These are phyloP conservation scores for Mionectes olivaceus DNA, from an alignment of 2,797 vertebrate genomes.

Conservation along the genomic window DNA sequence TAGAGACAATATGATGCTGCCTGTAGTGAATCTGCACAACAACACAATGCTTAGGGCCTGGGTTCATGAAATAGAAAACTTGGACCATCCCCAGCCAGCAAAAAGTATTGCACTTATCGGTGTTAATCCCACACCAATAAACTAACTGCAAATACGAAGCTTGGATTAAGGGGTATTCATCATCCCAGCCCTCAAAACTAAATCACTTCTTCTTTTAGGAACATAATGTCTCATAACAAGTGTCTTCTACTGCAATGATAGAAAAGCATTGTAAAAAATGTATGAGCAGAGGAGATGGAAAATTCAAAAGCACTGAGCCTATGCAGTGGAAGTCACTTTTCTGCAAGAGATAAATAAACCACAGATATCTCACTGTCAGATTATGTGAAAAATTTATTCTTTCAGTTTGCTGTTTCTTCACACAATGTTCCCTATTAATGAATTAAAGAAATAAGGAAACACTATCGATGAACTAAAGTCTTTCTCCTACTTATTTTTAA, in stretches of 20 bases:
- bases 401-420: background rate
- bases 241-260: background rate
- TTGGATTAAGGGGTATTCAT: background rate
- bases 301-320: background rate
- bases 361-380: background rate
- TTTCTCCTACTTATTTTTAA: background rate
- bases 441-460: background rate
- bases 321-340: background rate
- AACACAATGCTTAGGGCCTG: background rate
- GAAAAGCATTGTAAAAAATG: background rate
- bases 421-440: background rate
- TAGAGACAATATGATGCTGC: background rate
- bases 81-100: background rate
- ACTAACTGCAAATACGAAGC: background rate
- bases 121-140: background rate
- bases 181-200: background rate
- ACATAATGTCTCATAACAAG: background rate
- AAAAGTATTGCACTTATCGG: background rate
- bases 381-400: slow-evolving; percentile 1
- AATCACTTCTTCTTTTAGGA: background rate
- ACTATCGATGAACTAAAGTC: background rate
- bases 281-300: background rate
- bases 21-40: background rate
- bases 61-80: background rate
- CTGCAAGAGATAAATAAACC: slow-evolving; percentile 4